Conservation (phyloP, 30 jellyfish, hydroid and myxozoan genomes). For the Catostylus mosaicus region DNA sequence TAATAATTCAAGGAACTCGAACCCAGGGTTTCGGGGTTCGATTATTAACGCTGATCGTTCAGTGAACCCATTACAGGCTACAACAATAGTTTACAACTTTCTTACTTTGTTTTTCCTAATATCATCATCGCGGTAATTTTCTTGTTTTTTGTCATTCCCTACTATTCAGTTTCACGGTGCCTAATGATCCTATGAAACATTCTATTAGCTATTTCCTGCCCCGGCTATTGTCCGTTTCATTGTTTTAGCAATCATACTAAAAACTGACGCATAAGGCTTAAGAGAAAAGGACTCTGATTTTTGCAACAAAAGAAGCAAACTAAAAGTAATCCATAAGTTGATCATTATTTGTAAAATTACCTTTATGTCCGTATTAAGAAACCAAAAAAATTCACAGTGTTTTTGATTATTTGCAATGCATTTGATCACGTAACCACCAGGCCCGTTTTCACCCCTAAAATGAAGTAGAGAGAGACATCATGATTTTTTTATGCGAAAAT, state of each 20-base stretch:
- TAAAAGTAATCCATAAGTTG: not conserved
- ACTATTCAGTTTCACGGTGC: no score
- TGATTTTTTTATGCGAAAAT: no score
- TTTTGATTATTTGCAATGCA: conserved; percentile 61
- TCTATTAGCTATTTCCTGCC: no score
- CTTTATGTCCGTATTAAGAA: conserved; percentile 78
- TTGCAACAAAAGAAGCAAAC: not conserved
- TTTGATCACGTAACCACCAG: conserved; percentile 89
- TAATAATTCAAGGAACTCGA: no score
- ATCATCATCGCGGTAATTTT: not conserved
- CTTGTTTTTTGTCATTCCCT: not conserved
- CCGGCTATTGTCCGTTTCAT: no score
- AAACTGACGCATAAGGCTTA: no score
- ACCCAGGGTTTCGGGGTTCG: no score
- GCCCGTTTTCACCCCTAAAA: conserved; percentile 93
- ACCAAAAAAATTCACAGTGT: conserved; percentile 89
- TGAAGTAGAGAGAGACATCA: not conserved
- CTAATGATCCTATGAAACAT: no score
- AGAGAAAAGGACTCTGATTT: no score
- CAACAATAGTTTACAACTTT: not conserved
- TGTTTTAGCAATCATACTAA: no score
- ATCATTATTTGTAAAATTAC: conserved; percentile 25
- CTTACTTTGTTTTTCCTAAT: not conserved
- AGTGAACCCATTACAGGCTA: no score
- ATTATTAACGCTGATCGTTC: no score